Evolutionary conservation across 2,113 vertebrate genomes (phyloP).

Genomic region (Cyprinus carpio): DNA sequence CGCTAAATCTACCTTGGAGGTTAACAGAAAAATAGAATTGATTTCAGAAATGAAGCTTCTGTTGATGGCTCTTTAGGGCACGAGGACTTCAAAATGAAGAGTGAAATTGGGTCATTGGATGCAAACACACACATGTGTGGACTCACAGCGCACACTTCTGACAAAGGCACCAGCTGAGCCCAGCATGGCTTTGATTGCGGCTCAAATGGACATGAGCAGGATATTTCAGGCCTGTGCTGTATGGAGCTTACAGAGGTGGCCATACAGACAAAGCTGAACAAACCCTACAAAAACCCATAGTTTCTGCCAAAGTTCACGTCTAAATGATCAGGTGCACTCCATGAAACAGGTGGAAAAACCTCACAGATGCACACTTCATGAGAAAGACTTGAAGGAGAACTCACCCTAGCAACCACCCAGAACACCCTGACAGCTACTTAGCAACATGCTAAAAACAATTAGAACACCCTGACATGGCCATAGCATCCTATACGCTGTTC

Average conservation of each 20-base stretch:
- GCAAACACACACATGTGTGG: constrained; percentile 3
- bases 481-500: background rate
- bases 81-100: background rate
- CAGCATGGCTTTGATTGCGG: constrained; percentile 32
- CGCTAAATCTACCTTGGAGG: constrained; percentile 18
- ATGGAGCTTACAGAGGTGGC: background rate
- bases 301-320: background rate
- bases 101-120: constrained; percentile 23
- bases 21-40: constrained; percentile 13
- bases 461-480: background rate
- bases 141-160: background rate
- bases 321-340: background rate
- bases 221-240: constrained; percentile 10
- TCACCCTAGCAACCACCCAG: background rate
- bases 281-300: background rate
- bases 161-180: constrained; percentile 20
- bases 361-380: background rate
- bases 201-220: constrained; percentile 14
- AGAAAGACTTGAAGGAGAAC: background rate
- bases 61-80: constrained; percentile 24
- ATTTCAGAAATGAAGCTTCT: background rate
- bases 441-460: background rate
- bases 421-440: background rate
- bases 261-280: background rate
- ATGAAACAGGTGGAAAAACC: background rate